Conservation (phyloP, 2,797 vertebrate genomes). For the Lepus oiostolus region DNA sequence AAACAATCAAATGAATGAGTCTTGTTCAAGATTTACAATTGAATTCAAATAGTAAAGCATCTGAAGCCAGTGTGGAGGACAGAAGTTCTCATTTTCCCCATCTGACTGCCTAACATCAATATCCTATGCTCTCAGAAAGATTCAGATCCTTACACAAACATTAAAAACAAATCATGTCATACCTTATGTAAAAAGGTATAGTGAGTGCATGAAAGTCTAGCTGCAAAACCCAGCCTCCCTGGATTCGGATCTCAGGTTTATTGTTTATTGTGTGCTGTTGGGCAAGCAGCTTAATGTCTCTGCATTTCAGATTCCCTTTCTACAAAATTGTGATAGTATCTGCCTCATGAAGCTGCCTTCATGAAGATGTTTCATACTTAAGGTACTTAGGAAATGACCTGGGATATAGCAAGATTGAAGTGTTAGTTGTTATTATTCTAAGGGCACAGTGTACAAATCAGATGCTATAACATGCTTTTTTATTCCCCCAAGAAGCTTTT, state of each 20-base stretch:
- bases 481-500: not conserved
- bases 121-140: not conserved
- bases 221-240: not conserved
- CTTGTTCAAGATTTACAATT: not conserved
- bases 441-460: not conserved
- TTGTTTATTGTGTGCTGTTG: not conserved
- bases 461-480: not conserved
- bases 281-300: not conserved
- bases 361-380: not conserved
- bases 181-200: not conserved
- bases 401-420: not conserved
- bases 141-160: conserved; percentile 14
- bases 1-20: conserved; percentile 29
- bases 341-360: not conserved
- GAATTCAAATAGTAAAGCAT: not conserved
- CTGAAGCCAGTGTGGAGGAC: not conserved
- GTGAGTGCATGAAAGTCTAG: not conserved
- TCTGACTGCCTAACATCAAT: not conserved
- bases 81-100: not conserved
- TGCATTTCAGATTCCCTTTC: not conserved
- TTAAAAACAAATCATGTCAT: not conserved
- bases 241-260: not conserved
- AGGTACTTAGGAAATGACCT: not conserved
- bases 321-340: not conserved
- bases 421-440: not conserved